These are phyloP conservation scores for Stenichneumon culpator DNA, from an alignment of 2,888 invertebrate genomes.

Conservation along the genomic window DNA sequence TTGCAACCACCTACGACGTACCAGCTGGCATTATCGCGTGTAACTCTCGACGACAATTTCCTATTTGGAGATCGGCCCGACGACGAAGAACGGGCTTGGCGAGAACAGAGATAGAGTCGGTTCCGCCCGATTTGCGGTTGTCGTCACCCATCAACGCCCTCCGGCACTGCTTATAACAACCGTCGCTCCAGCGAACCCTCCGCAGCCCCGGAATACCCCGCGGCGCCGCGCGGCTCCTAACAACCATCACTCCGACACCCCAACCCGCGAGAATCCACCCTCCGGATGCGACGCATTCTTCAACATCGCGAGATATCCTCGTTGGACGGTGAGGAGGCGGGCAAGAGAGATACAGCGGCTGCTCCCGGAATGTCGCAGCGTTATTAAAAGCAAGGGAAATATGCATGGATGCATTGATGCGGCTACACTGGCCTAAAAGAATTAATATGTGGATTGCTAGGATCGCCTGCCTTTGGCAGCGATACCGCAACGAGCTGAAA, in stretches of 20 bases:
- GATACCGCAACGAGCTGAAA: too few species aligned
- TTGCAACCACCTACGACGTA: slow-evolving; percentile 20
- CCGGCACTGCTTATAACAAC: slow-evolving; percentile 29
- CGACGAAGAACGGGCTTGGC: neutral
- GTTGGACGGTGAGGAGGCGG: too few species aligned
- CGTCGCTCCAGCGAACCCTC: slow-evolving; percentile 8
- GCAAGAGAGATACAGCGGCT: too few species aligned
- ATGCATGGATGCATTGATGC: too few species aligned
- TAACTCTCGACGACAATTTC: slow-evolving; percentile 59
- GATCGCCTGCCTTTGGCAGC: too few species aligned
- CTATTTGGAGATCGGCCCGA: slow-evolving; percentile 40
- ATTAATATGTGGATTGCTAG: too few species aligned
- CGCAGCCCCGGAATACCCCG: neutral
- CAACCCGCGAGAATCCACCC: neutral
- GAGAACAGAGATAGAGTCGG: slow-evolving; percentile 22
- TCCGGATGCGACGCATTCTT: slow-evolving; percentile 35
- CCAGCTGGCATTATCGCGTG: slow-evolving; percentile 46
- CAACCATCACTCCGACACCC: too few species aligned
- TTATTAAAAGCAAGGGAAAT: too few species aligned
- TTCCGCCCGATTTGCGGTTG: slow-evolving; percentile 56
- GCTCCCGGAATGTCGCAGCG: too few species aligned
- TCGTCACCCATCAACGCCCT: slow-evolving; percentile 35
- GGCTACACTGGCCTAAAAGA: too few species aligned
- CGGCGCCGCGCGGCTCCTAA: neutral
- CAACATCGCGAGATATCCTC: slow-evolving; percentile 26